These are phyloP conservation scores for Andricus grossulariae DNA, from an alignment of 1,140 invertebrate genomes.

Conservation along the genomic window DNA sequence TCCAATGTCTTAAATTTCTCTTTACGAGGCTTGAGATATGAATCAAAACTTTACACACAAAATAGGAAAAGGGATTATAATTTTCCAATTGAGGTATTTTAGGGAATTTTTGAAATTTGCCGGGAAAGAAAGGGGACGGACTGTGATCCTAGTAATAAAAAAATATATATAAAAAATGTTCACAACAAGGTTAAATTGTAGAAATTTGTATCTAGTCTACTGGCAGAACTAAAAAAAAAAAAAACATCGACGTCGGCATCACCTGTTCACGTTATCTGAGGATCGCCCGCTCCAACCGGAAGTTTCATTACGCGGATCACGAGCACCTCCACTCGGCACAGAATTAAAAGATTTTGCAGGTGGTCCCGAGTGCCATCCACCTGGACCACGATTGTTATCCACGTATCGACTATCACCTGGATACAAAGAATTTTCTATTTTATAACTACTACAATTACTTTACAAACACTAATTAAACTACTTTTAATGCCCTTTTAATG, in stretches of 20 bases:
- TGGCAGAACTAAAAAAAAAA: not conserved
- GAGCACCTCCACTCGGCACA: constrained; percentile 64
- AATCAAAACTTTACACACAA: no score
- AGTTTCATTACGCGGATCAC: constrained; percentile 69
- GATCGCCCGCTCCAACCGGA: constrained; percentile 71
- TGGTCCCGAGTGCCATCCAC: constrained; percentile 72
- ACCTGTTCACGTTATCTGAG: constrained; percentile 70
- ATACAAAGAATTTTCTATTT: constrained; percentile 39
- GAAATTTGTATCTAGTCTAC: no score
- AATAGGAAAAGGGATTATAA: no score
- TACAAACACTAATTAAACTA: not conserved
- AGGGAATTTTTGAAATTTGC: no score
- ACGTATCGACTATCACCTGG: constrained; percentile 72
- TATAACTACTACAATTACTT: not conserved
- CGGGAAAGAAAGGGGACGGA: no score
- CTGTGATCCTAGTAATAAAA: no score
- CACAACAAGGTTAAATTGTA: no score
- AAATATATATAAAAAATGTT: no score
- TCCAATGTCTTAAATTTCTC: no score
- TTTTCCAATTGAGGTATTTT: no score
- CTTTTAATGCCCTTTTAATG: no score
- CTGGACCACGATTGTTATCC: constrained; percentile 69
- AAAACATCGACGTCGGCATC: not conserved
- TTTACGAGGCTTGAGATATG: no score
- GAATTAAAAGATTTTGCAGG: constrained; percentile 73